Base-by-base conservation (phyloP, 2,888 invertebrate species). In the Leptothorax acervorum region DNA sequence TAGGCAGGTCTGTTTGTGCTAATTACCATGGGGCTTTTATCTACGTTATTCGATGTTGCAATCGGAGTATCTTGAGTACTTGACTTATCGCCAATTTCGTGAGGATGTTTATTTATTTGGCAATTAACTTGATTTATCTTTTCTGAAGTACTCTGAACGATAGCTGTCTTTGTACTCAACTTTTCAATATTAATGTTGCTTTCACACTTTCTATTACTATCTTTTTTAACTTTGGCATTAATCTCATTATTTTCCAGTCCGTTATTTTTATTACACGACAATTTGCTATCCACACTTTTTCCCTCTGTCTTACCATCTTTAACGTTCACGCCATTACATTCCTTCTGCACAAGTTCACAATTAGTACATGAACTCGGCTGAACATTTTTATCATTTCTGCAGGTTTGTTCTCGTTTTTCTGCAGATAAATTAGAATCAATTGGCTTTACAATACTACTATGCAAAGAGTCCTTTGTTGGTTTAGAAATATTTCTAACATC, bases 1-100 rank as follows among this genome's bases (percentile, higher is more conserved):
- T 96, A 95, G 8, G 95, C 95, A 28, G 95, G 94, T 74, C 93
- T 92, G 18, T 90, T 85, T 42, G 91, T 73, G 79, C 83, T 91
- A 15, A 83, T 31, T 74, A 85, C 87, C 6, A 81, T 68, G 18
- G 82, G 55, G 9, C 82, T 60, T 74, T 88, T 90, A 74, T 83
- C 89, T 1, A 74, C 31, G 35, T 71, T 82, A 79, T 75, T 89
- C 35, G 86, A 83, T 6, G 89, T 70, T 18, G 87, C 81, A 74
- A 88, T 92, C 15, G 39, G 39, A 9, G 48, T 39, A 68, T 62
- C 70, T 85, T 91, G 91, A 78, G 79, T 90, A 62, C 83, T 86
- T 39, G 53, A 63, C 65, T 66, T 86, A 62, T 89, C 87, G 42
- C n/a, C 53, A 28, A 74, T 75, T 74, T 85, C 81, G 60, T 71